These are phyloP conservation scores for Ormia ochracea DNA, from an alignment of 2,888 invertebrate genomes.

Conservation along the genomic window DNA sequence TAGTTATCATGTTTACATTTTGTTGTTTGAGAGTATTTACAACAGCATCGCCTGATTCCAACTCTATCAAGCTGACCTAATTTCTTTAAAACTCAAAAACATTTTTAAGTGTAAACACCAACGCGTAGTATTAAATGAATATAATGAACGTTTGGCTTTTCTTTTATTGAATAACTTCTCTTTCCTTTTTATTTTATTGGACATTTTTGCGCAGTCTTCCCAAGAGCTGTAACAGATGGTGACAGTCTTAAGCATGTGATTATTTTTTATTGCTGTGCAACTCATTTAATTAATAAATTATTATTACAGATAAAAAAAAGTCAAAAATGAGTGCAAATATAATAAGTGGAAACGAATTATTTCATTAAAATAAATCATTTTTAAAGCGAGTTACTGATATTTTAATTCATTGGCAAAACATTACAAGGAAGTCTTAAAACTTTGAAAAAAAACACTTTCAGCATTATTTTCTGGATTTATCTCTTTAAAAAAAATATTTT, in stretches of 20 bases:
- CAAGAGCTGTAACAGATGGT: slow-evolving; percentile 28
- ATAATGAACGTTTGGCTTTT: too few relatives aligned
- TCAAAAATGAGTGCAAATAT: neutral
- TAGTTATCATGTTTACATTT: too few relatives aligned
- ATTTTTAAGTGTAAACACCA: too few relatives aligned
- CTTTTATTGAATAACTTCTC: neutral
- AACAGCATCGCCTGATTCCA: too few relatives aligned
- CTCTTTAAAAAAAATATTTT: too few relatives aligned
- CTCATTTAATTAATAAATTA: neutral
- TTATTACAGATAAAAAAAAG: neutral
- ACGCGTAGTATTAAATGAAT: too few relatives aligned
- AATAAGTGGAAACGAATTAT: neutral
- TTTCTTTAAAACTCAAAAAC: too few relatives aligned
- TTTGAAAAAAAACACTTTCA: too few relatives aligned
- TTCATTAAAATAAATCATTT: neutral
- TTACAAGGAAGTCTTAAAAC: too few relatives aligned
- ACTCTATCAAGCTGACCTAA: too few relatives aligned
- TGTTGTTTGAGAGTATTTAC: too few relatives aligned
- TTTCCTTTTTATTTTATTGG: neutral
- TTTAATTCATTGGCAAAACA: neutral
- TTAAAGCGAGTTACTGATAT: neutral
- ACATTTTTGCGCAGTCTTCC: neutral
- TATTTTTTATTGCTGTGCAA: neutral
- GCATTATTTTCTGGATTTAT: too few relatives aligned
- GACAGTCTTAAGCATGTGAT: slow-evolving; percentile 20